Evolutionary conservation across 1,140 invertebrate species (phyloP).

Genomic region (Zaprionus kolodkinae): DNA sequence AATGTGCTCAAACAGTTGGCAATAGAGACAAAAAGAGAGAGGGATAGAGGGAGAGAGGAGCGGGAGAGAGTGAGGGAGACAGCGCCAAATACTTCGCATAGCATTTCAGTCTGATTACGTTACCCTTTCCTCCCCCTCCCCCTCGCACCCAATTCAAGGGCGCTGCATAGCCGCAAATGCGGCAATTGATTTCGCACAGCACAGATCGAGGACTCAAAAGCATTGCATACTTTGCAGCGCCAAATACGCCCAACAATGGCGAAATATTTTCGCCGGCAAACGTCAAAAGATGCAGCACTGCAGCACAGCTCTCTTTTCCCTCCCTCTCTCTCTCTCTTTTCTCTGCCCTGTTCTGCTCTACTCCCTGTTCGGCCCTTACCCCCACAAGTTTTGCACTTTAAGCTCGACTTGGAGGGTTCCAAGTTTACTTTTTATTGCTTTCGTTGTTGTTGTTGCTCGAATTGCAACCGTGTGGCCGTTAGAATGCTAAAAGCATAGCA

Average conservation of each 20-base stretch:
- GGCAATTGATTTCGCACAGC: slow-evolving; percentile 67
- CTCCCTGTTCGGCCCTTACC: slow-evolving; percentile 11
- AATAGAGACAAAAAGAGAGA: not conserved
- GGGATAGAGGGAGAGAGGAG: not conserved
- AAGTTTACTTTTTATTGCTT: slow-evolving; percentile 51
- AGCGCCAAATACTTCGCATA: slow-evolving; percentile 53
- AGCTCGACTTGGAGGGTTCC: slow-evolving; percentile 61
- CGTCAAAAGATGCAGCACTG: slow-evolving; percentile 42
- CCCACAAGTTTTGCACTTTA: slow-evolving; percentile 56
- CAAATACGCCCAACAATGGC: slow-evolving; percentile 68
- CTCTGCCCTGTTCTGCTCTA: not conserved
- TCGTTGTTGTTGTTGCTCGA: slow-evolving; percentile 25
- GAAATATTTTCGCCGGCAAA: slow-evolving; percentile 58
- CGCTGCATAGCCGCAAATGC: slow-evolving; percentile 52
- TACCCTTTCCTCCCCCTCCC: not conserved
- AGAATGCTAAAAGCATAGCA: slow-evolving; percentile 44
- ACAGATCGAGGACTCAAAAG: slow-evolving; percentile 67
- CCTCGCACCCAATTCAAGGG: too few species aligned
- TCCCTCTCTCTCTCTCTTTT: not conserved
- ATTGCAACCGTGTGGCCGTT: slow-evolving; percentile 9
- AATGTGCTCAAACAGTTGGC: slow-evolving; percentile 30
- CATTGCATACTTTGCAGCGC: slow-evolving; percentile 69
- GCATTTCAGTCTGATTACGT: slow-evolving; percentile 30
- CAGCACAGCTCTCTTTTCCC: not conserved
- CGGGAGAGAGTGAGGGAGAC: not conserved